phyloP scores from a whole-genome alignment of 2,797 vertebrate species.

The Pangasius sanitwongsei region DNA sequence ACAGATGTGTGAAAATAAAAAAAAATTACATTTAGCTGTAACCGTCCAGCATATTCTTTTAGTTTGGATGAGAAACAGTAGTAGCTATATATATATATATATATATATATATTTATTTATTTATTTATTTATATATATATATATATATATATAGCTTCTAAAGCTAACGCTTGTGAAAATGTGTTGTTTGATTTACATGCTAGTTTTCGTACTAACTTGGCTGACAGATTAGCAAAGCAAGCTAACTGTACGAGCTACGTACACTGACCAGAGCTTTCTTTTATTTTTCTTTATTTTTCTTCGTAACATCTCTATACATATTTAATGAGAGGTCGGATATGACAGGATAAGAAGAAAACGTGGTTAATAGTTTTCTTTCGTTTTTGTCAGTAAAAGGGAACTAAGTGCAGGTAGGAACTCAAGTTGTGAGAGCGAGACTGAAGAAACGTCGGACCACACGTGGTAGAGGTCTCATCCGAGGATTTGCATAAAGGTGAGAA shows the following conservation, averaged over 20 bases:
- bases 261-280: background rate
- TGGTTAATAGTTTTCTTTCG: background rate
- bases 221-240: background rate
- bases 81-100: background rate
- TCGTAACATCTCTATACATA: background rate
- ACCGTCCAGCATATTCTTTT: background rate
- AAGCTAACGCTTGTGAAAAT: background rate
- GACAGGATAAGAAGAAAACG: background rate
- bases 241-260: background rate
- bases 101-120: too few relatives aligned
- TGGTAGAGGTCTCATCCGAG: background rate
- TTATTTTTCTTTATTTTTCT: background rate
- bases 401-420: background rate
- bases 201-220: background rate
- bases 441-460: background rate
- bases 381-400: background rate
- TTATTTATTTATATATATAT: too few relatives aligned
- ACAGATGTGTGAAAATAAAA: background rate
- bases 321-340: background rate
- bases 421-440: background rate
- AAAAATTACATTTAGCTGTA: background rate
- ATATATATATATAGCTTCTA: background rate
- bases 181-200: background rate
- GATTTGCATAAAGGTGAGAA: background rate
- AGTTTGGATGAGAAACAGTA: background rate